Evolutionary conservation across 2,113 vertebrate species (phyloP), one percentile per base, ranked within the genome.

Genomic region (Pseudopipra pipra): DNA sequence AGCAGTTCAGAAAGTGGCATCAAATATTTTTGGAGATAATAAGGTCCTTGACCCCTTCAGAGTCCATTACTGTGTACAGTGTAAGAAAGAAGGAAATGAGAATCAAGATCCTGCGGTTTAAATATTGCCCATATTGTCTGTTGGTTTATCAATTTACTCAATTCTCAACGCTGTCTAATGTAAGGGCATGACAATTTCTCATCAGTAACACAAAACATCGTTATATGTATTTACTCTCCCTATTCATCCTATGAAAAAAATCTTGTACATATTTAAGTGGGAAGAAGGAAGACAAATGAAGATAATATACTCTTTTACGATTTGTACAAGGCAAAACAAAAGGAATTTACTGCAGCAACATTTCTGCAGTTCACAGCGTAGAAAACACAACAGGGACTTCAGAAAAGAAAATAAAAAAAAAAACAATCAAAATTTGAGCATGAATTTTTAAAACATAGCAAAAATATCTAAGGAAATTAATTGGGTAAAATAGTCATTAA

Each of bases 261-360:
- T 61, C 61, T 82, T 79, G 62, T 91, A 89, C 81, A 85, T 87
- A 82, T 93, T 93, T 87, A 94, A 95, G 75, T 85, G 28, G 71
- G 52, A 91, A 89, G 54, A 79, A 85, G 43, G 54, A 95, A 97
- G 91, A 95, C 70, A 93, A 89, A 96, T 95, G 74, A 96, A 91
- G 71, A 96, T 87, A 93, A 94, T 97, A 93, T 62, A 85, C 49
- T 41, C 31, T 87, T 96, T 92, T 95, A 96, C 0, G 6, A 82
- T 91, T 91, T 11, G 16, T 83, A 58, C 46, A 82, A 76, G 18
- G 41, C 66, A 93, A 95, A 95, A 87, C 56, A 85, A 94, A 82
- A 73, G 6, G 54, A 87, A 89, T 97, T 96, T 94, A 94, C 81
- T 89, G 46, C n/a, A 35, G n/a, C 17, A 85, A 82, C 21, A 1